Evolutionary conservation across 2,888 invertebrate genomes (phyloP).

Genomic region (Drosophila borborema): DNA sequence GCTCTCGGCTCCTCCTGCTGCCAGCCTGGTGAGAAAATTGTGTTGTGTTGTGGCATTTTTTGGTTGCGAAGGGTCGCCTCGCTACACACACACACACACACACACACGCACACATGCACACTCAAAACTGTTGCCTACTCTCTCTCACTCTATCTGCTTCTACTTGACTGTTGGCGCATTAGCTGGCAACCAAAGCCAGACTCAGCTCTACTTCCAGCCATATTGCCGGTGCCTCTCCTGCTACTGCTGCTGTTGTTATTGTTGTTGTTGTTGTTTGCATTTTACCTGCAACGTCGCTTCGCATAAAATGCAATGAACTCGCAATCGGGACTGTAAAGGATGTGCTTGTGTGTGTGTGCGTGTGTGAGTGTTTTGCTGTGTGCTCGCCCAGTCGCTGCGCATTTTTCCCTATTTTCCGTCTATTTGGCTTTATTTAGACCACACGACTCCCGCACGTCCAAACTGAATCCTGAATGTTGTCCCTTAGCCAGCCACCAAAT

Average conservation of each 20-base stretch:
- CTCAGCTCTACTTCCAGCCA: conserved; percentile 44
- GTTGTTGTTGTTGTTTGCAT: conserved; percentile 59
- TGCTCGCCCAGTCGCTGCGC: conserved; percentile 47
- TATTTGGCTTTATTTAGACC: conserved; percentile 73
- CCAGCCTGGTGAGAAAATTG: conserved; percentile 71
- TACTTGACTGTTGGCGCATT: conserved; percentile 62
- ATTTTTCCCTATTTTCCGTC: conserved; percentile 76
- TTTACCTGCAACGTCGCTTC: conserved; percentile 80
- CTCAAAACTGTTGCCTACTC: conserved; percentile 34
- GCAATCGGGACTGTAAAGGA: conserved; percentile 51
- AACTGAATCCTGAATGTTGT: conserved; percentile 47
- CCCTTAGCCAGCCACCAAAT: conserved; percentile 51
- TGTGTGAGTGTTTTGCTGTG: conserved; percentile 9
- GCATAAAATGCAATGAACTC: conserved; percentile 80
- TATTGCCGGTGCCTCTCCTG: conserved; percentile 34
- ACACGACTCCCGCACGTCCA: conserved; percentile 46
- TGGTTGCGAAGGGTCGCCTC: conserved; percentile 73
- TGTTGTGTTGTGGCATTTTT: conserved; percentile 77
- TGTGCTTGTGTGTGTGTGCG: conserved; percentile 31
- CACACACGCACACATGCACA: conserved; percentile 11
- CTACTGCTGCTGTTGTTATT: conserved; percentile 20
- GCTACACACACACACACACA: conserved; percentile 28
- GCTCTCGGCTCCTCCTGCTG: conserved; percentile 15
- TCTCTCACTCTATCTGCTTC: conserved; percentile 10
- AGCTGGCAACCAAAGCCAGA: conserved; percentile 56